A percentile compares a stretch with the other conserved stretches of the same genome.
phyloP scores from a whole-genome alignment of 2,113 vertebrate genomes.

The Origma solitaria region DNA sequence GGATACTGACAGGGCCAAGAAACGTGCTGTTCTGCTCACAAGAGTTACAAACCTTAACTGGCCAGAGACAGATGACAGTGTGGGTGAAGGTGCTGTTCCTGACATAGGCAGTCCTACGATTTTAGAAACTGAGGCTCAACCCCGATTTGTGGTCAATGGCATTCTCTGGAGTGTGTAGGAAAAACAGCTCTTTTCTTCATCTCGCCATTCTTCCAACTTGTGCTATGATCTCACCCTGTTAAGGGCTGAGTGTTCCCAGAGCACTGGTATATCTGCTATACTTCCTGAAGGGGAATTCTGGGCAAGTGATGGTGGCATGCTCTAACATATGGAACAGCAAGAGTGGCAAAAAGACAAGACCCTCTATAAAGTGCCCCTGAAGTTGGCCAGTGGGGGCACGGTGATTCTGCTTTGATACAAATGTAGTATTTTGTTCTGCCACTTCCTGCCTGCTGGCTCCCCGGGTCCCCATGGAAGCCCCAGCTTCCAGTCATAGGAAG shows the following conservation, averaged over 20 bases:
- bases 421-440: neutral
- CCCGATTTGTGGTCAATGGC: neutral
- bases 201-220: neutral
- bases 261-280: neutral
- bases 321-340: neutral
- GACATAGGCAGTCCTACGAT: accelerated
- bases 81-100: neutral
- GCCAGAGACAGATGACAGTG: neutral
- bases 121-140: neutral
- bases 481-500: neutral
- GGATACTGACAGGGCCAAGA: neutral
- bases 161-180: neutral
- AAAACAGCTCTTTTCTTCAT: neutral
- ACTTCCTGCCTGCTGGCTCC: neutral
- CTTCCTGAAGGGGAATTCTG: neutral
- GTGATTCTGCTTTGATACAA: neutral
- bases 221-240: neutral
- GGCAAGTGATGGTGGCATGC: neutral
- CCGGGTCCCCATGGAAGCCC: neutral
- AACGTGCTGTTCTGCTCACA: neutral
- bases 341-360: neutral
- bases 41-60: neutral
- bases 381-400: neutral
- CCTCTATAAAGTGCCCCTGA: neutral
- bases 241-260: neutral